Evolutionary conservation across 1,140 invertebrate species (phyloP), one percentile per base, ranked within the genome.

Genomic region (Choristoneura fumiferana): DNA sequence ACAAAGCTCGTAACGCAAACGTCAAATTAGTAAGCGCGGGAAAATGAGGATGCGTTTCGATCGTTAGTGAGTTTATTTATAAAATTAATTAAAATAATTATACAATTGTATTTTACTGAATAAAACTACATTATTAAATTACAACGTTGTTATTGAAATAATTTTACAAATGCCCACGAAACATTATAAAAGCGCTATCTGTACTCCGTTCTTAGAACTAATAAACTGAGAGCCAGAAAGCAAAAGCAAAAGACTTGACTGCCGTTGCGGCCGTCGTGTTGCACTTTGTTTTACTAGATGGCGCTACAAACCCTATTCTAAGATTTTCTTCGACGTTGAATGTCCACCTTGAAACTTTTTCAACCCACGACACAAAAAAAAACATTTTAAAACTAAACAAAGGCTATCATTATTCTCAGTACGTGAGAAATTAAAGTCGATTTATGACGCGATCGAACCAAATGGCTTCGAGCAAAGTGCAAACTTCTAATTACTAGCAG

Each of bases 391-490:
- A 49, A 49, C 43, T 49, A 49, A 49, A 49, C 43, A 49, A 49
- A 49, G 22, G 22, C 43, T 15, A 33, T 49, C 43, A 49, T 49
- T 49, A 49, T 49, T 49, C 17, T 18, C 18, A 49, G 43, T 49
- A 49, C 43, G 43, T 39, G 72, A 62, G 64, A 71, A 69, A 49
- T 49, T 14, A 15, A 61, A 63, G 60, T 58, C 62, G 60, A 67
- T 49, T 49, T 49, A 49, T 59, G 65, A 63, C 55, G 40, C 72
- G 82, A 85, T 88, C 85, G 85, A 88, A 86, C 79, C 80, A 86
- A 88, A 88, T 88, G 81, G 83, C 73, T 88, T 88, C 84, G 81
- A 49, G 85, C 83, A 88, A 84, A 88, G 83, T 88, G 85, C 85
- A 88, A 88, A 88, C 81, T 88, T 80, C 82, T 88, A 88, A 88